Conservation (phyloP, 2,888 invertebrate species). For the Halictus quadricinctus region DNA sequence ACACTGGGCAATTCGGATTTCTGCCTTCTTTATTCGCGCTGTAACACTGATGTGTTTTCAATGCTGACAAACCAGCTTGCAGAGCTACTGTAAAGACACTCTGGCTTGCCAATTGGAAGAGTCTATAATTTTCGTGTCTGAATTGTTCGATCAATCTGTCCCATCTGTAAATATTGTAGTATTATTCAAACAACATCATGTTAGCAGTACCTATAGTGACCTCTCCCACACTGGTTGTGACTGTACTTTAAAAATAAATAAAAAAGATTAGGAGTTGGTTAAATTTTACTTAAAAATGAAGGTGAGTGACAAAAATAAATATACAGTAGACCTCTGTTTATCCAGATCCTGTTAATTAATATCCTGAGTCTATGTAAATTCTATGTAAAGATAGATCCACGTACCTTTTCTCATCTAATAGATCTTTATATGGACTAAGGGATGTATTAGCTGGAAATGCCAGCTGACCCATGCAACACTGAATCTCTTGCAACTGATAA, state of each 20-base stretch:
- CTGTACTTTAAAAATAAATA: neutral
- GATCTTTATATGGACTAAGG: constrained; percentile 87
- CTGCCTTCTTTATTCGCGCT: constrained; percentile 85
- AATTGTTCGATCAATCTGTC: constrained; percentile 93
- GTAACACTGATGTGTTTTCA: constrained; percentile 91
- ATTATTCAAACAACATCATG: neutral
- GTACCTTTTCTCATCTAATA: constrained; percentile 86
- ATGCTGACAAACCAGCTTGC: constrained; percentile 96
- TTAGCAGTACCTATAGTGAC: neutral
- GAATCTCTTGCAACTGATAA: constrained; percentile 93
- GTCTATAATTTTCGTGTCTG: constrained; percentile 95
- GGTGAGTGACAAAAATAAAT: neutral
- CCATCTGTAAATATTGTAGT: constrained; percentile 86
- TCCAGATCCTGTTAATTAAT: too few relatives aligned
- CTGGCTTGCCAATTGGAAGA: constrained; percentile 96
- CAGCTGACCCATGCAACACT: constrained; percentile 97
- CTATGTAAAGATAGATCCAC: neutral
- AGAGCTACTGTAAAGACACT: constrained; percentile 96
- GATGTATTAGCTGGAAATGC: constrained; percentile 93
- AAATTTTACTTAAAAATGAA: too few relatives aligned
- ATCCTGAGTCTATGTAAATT: neutral
- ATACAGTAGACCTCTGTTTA: neutral
- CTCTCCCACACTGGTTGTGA: neutral
- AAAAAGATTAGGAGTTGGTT: neutral
- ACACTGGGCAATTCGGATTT: constrained; percentile 96